Base-by-base conservation (phyloP, 1,140 invertebrate species). In the Acarapis woodi region DNA sequence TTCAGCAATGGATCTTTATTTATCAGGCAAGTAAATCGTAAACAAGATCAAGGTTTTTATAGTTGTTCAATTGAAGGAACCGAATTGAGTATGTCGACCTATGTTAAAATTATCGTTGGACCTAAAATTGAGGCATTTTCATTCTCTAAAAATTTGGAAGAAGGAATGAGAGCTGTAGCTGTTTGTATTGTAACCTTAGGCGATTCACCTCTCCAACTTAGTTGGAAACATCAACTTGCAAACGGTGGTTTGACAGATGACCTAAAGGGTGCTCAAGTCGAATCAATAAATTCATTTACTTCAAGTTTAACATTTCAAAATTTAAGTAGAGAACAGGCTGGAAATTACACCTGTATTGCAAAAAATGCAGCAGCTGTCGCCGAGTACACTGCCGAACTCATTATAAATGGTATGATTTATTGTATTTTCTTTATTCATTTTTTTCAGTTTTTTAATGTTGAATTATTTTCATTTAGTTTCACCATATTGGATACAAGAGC, bases 401-500 rank as follows among this genome's bases (percentile, higher is more conserved):
- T 53, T 33, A 61, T 65, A 9, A 60, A 63, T 49, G 61, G 62
- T 64, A 53, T 51, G n/a, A 9, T 19, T 12, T 18, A 10, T 16
- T 8, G 2, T 20, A 12, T 18, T 25, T 26, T 24, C 37, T 5
- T 51, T n/a, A n/a, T n/a, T 25, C 6, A 12, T 8, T 25, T 25
- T 25, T 12, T 5, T 25, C 24, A 25, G 12, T 1, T 1, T 8
- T 8, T 12, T 25, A 8, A 1, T 1, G 1, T 25, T 1, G 12
- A 25, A 8, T 19, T 32, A 5, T 32, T 16, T 6, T 32, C 20
- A 14, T 16, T 12, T 9, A 35, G 32, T 32, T 5, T 78, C 80
- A 9, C 80, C 82, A 12, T 65, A 71, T 48, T 93, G 83, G 83
- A 66, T 78, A 2, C 61, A 78, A 41, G 78, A 87, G 50, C 82